Evolutionary conservation across 2,888 invertebrate species (phyloP).

Genomic region (Apantesis nais): DNA sequence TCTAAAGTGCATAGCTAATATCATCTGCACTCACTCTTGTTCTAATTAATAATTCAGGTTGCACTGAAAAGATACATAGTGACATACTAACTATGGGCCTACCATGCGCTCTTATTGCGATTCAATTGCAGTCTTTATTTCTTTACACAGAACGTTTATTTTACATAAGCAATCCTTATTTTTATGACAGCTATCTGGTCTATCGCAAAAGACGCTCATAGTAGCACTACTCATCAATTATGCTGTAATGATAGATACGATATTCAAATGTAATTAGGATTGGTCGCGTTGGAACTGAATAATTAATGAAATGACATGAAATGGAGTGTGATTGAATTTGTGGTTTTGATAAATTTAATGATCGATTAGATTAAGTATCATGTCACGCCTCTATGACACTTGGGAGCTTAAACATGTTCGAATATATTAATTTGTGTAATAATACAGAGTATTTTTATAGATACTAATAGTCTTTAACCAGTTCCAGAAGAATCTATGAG

Average conservation of each 20-base stretch:
- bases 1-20: too few relatives aligned
- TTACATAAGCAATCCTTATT: too few relatives aligned
- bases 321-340: slow-evolving; percentile 5
- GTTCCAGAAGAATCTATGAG: too few relatives aligned
- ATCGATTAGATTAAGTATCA: slow-evolving; percentile 8
- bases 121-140: too few relatives aligned
- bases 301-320: slow-evolving; percentile 4
- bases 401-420: background rate
- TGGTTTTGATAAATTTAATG: slow-evolving; percentile 6
- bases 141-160: too few relatives aligned
- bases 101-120: too few relatives aligned
- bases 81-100: too few relatives aligned
- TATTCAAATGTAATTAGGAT: slow-evolving; percentile 10
- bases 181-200: too few relatives aligned
- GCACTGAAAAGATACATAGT: too few relatives aligned
- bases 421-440: background rate
- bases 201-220: too few relatives aligned
- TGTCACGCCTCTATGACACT: background rate
- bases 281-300: slow-evolving; percentile 4
- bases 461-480: background rate
- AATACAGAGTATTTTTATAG: background rate
- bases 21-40: too few relatives aligned
- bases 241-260: background rate
- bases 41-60: too few relatives aligned
- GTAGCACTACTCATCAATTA: background rate